A percentile compares a stretch with the other conserved stretches of the same genome.
phyloP scores from a whole-genome alignment of 2,797 vertebrate genomes.

The Falco biarmicus region DNA sequence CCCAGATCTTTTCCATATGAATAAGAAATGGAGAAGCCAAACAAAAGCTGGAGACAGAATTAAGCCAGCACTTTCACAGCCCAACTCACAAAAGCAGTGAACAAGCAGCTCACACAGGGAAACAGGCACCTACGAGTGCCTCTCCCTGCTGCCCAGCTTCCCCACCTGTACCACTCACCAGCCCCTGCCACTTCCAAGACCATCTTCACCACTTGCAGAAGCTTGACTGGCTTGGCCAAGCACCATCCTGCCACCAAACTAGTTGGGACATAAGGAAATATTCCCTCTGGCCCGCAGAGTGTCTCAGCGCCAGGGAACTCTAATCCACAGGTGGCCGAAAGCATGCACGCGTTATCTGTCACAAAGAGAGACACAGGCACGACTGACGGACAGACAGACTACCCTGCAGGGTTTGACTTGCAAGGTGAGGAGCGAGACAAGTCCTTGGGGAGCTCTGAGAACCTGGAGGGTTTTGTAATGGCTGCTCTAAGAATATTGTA shows the following conservation, averaged over 20 bases:
- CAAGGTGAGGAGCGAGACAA: neutral
- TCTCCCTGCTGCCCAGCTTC: neutral
- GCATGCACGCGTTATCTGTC: accelerated
- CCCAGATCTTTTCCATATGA: neutral
- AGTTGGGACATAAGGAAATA: neutral
- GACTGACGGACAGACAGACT: neutral
- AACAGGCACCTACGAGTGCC: accelerated
- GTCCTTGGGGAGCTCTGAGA: conserved; percentile 22
- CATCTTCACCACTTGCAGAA: neutral
- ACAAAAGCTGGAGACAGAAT: neutral
- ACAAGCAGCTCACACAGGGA: neutral
- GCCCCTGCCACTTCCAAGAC: neutral
- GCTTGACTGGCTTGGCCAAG: neutral
- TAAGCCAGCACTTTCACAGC: neutral
- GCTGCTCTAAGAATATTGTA: conserved; percentile 64
- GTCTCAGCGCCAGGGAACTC: neutral
- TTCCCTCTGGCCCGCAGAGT: accelerated
- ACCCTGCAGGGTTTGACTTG: neutral
- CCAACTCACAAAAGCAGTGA: neutral
- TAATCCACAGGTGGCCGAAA: neutral
- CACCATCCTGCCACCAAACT: neutral
- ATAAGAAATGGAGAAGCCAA: neutral
- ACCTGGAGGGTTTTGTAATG: neutral
- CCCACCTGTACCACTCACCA: neutral
- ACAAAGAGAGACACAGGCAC: neutral